Evolutionary conservation across 2,888 invertebrate genomes (phyloP).

Genomic region (Conistra vaccinii): DNA sequence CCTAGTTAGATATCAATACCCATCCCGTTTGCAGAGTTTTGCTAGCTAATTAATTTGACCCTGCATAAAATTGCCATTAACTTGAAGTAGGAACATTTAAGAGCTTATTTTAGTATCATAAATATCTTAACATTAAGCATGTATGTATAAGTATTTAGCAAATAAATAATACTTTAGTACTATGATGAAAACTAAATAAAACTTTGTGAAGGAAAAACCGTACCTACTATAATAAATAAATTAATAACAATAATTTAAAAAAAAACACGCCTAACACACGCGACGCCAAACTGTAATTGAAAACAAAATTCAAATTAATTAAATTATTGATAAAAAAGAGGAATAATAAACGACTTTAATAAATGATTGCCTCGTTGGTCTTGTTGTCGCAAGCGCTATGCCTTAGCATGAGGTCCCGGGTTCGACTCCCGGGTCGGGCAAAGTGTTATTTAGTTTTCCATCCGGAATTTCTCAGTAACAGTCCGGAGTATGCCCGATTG

Average conservation of each 20-base stretch:
- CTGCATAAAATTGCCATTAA: background rate
- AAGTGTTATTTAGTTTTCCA: no score
- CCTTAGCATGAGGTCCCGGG: no score
- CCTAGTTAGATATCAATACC: no score
- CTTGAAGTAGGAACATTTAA: no score
- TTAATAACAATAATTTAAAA: background rate
- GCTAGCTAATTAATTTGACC: no score
- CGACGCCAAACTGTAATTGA: constrained; percentile 12
- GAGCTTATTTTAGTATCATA: background rate
- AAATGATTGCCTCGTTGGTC: constrained; percentile 10
- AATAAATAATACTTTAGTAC: background rate
- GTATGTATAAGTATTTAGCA: background rate
- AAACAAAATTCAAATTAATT: constrained; percentile 4
- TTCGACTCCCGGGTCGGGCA: no score
- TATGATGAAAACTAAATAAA: background rate
- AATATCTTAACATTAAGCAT: background rate
- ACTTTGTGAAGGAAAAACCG: background rate
- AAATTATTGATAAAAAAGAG: no score
- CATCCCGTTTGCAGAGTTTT: no score
- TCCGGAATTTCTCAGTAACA: no score
- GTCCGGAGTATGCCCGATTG: no score
- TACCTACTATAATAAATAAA: background rate
- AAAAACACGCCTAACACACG: background rate
- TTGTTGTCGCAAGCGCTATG: no score
- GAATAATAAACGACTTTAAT: no score